A percentile compares a stretch with the other conserved stretches of the same genome.
phyloP scores from a whole-genome alignment of 2,888 invertebrate species.

The Anagyrus pseudococci region DNA sequence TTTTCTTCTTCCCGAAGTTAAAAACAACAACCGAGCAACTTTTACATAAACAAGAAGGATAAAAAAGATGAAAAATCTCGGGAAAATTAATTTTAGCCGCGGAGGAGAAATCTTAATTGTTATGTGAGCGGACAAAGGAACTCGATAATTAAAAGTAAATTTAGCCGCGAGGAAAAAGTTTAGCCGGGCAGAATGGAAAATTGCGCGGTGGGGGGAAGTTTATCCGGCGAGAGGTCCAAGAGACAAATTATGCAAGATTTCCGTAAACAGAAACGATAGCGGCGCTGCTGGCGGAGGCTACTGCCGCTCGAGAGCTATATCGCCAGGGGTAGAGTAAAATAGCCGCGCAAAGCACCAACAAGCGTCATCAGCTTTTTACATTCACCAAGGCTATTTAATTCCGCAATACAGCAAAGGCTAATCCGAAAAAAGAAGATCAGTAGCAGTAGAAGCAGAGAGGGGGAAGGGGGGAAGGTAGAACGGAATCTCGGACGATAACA shows the following conservation, averaged over 20 bases:
- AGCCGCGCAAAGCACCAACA: too few relatives aligned
- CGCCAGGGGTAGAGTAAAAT: too few relatives aligned
- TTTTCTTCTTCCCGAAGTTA: too few relatives aligned
- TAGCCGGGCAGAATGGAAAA: neutral
- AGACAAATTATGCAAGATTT: conserved; percentile 5
- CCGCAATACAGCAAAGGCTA: too few relatives aligned
- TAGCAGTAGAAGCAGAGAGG: neutral
- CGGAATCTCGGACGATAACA: conserved; percentile 19
- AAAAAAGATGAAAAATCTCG: conserved; percentile 1
- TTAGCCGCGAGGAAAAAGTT: neutral
- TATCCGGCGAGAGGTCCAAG: too few relatives aligned
- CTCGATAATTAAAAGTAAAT: conserved; percentile 15
- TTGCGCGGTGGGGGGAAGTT: too few relatives aligned
- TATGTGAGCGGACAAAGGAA: neutral
- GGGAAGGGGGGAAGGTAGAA: neutral
- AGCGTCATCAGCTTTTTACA: too few relatives aligned
- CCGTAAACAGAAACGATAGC: conserved; percentile 5
- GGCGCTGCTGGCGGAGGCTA: too few relatives aligned
- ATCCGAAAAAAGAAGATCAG: too few relatives aligned
- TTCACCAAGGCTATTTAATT: conserved; percentile 1
- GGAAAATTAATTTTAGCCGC: neutral
- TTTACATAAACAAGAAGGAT: neutral
- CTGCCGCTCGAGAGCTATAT: too few relatives aligned
- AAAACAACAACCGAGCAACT: too few relatives aligned
- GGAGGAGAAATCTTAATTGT: conserved; percentile 7